These are phyloP conservation scores for Cryptus armator DNA, from an alignment of 2,888 invertebrate genomes.

Conservation along the genomic window DNA sequence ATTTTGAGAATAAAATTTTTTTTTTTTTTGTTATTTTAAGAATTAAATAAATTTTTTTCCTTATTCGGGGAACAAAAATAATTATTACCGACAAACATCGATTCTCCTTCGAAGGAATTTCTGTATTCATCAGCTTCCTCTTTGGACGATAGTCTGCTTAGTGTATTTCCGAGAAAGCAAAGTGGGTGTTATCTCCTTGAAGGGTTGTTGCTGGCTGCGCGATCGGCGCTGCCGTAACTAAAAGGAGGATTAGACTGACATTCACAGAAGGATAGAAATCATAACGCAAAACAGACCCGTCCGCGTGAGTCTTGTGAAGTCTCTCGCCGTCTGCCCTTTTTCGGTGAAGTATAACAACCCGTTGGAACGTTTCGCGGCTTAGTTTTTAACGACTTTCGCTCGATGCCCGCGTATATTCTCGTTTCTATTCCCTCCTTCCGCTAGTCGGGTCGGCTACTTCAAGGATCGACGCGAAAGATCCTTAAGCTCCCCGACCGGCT, in stretches of 20 bases:
- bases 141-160: background rate
- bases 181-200: conserved; percentile 28
- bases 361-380: conserved; percentile 70
- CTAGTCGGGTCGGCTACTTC: conserved; percentile 72
- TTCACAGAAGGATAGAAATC: conserved; percentile 73
- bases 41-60: too few relatives aligned
- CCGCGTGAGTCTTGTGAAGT: background rate
- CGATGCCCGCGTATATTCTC: conserved; percentile 62
- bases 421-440: conserved; percentile 38
- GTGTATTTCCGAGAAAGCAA: background rate
- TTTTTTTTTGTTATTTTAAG: too few relatives aligned
- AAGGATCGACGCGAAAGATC: conserved; percentile 65
- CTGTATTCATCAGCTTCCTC: background rate
- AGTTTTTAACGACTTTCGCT: conserved; percentile 75
- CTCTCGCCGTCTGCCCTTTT: conserved; percentile 68
- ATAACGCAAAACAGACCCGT: conserved; percentile 75
- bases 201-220: conserved; percentile 8
- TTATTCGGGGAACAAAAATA: background rate
- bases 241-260: conserved; percentile 57
- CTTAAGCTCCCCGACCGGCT: conserved; percentile 56
- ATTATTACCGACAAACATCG: background rate
- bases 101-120: background rate
- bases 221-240: background rate
- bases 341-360: conserved; percentile 76
- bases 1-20: too few relatives aligned